A percentile compares a stretch with the other conserved stretches of the same genome.
These are phyloP conservation scores for Corvus moneduloides DNA, from an alignment of 2,113 vertebrate genomes.

Conservation along the genomic window DNA sequence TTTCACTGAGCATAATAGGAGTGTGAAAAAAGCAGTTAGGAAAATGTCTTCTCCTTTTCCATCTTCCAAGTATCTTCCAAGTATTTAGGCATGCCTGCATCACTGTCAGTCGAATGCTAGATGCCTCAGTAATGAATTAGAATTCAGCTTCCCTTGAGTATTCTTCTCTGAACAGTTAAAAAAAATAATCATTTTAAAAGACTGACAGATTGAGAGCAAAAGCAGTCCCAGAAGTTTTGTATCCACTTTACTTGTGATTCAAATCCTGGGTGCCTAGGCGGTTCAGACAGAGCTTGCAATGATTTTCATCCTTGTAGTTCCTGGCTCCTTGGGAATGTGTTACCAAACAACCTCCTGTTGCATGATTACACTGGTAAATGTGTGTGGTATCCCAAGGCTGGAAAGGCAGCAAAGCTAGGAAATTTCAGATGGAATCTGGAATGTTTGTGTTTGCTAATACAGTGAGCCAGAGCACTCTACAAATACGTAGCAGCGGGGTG, in stretches of 20 bases:
- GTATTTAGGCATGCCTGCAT: background rate
- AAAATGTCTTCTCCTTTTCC: slow-evolving; percentile 2
- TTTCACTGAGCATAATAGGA: background rate
- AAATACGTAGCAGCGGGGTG: background rate
- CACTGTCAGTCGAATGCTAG: background rate
- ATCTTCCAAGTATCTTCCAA: background rate
- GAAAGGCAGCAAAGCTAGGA: background rate
- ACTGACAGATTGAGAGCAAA: slow-evolving; percentile 43
- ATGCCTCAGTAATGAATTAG: slow-evolving; percentile 5
- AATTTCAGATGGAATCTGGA: background rate
- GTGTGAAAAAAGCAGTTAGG: background rate
- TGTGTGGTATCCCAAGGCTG: background rate
- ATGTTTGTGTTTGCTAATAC: background rate
- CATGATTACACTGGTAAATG: background rate
- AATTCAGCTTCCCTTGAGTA: slow-evolving; percentile 19
- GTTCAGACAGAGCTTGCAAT: background rate
- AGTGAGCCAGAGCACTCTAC: background rate
- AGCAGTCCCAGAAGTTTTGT: slow-evolving; percentile 34
- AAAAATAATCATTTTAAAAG: background rate
- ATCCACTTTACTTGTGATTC: background rate
- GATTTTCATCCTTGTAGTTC: slow-evolving; percentile 13
- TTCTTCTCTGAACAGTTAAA: background rate
- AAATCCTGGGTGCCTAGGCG: background rate
- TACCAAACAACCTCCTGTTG: background rate
- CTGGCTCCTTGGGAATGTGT: background rate